These are phyloP conservation scores for Sternarchorhynchus goeldii DNA, from an alignment of 2,797 vertebrate genomes.

Conservation along the genomic window DNA sequence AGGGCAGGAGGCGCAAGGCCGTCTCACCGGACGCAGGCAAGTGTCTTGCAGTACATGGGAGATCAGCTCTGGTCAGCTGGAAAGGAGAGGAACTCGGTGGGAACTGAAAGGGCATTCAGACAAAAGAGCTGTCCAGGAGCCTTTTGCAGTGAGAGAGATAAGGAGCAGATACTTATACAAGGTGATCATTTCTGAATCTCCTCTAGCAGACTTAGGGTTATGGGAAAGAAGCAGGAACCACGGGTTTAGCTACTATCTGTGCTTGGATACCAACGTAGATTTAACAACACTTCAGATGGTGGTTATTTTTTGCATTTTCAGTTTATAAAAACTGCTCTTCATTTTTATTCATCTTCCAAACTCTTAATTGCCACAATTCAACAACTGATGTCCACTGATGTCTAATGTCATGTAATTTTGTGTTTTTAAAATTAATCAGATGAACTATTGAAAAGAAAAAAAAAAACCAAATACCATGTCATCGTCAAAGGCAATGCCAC, in stretches of 20 bases:
- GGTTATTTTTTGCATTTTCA: background rate
- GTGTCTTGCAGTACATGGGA: background rate
- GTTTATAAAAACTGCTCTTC: background rate
- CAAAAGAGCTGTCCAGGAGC: background rate
- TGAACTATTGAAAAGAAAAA: too few relatives aligned
- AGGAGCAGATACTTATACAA: conserved; percentile 2
- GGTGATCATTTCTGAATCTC: background rate
- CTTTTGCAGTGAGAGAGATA: background rate
- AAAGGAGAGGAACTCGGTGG: background rate
- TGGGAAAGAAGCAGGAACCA: background rate
- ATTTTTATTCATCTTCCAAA: background rate
- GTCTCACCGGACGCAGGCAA: background rate
- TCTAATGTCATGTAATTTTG: background rate
- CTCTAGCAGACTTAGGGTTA: background rate
- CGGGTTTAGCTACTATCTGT: too few relatives aligned
- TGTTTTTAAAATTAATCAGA: background rate
- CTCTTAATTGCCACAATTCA: background rate
- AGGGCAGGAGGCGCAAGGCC: background rate
- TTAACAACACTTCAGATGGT: too few relatives aligned
- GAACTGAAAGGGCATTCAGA: background rate
- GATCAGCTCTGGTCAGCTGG: background rate
- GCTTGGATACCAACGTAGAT: too few relatives aligned
- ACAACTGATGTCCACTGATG: background rate
- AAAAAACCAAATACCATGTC: too few relatives aligned
- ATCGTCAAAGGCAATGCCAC: background rate